Percentiles rank a stretch among this genome's conserved stretches.
These are phyloP conservation scores for Mormyrus lacerda DNA, from an alignment of 2,113 vertebrate genomes.

Conservation along the genomic window DNA sequence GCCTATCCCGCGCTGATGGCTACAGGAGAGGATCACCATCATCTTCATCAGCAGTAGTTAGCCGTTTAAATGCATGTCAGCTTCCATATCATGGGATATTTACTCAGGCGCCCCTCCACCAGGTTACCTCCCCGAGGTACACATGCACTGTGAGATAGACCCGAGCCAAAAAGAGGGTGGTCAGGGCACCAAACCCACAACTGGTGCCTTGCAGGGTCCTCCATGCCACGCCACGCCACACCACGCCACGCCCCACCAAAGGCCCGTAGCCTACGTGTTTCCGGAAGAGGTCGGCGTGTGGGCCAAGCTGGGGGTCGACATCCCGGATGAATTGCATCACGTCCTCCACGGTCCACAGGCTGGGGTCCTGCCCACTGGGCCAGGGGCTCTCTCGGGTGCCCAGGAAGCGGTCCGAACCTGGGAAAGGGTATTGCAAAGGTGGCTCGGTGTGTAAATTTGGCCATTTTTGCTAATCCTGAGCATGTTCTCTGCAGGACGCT, in stretches of 20 bases:
- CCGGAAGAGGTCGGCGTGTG: slow-evolving; percentile 90
- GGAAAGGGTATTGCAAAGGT: neutral
- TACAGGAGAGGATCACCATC: neutral
- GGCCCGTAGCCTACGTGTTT: slow-evolving; percentile 74
- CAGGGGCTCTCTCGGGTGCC: slow-evolving; percentile 56
- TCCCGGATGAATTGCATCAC: slow-evolving; percentile 93
- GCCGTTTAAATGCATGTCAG: neutral
- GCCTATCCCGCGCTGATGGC: neutral
- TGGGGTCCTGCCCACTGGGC: slow-evolving; percentile 72
- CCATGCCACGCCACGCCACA: neutral
- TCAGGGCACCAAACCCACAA: neutral
- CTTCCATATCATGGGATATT: neutral
- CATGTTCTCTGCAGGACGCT: neutral
- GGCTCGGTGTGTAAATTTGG: neutral
- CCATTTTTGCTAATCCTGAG: neutral
- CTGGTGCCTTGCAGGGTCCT: neutral
- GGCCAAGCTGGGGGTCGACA: slow-evolving; percentile 83
- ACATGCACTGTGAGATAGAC: neutral
- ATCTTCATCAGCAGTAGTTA: neutral
- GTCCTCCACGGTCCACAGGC: slow-evolving; percentile 85
- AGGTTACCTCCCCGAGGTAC: neutral
- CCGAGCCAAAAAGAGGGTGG: neutral
- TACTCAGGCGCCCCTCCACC: neutral
- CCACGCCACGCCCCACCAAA: neutral
- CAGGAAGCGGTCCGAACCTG: slow-evolving; percentile 67